Percentiles rank a stretch among this genome's conserved stretches.
phyloP scores from a whole-genome alignment of 2,888 invertebrate species.

The Mythimna loreyi region DNA sequence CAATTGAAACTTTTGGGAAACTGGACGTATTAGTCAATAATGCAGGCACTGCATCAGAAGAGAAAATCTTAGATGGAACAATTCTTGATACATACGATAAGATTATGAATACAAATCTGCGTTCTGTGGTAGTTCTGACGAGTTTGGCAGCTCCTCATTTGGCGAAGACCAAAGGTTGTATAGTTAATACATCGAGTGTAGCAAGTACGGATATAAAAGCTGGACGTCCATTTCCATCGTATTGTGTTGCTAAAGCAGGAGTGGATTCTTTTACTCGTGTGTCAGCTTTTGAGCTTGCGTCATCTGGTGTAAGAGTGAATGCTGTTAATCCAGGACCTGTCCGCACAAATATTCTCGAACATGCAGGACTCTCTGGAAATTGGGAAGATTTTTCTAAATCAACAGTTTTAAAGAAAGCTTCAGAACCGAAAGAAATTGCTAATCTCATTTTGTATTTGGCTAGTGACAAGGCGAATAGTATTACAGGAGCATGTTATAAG shows the following conservation, averaged over 20 bases:
- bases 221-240: background rate
- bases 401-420: slow-evolving; percentile 27
- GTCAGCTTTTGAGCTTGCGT: slow-evolving; percentile 36
- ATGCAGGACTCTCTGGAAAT: slow-evolving; percentile 2
- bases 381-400: slow-evolving; percentile 16
- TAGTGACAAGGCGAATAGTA: slow-evolving; percentile 66
- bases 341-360: slow-evolving; percentile 20
- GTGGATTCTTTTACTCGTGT: slow-evolving; percentile 43
- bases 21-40: slow-evolving; percentile 74
- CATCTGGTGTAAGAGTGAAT: slow-evolving; percentile 51
- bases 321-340: slow-evolving; percentile 48
- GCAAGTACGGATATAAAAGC: slow-evolving; percentile 13
- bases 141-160: slow-evolving; percentile 68
- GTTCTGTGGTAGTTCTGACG: slow-evolving; percentile 68
- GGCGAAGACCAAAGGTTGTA: slow-evolving; percentile 70
- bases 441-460: slow-evolving; percentile 68
- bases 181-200: slow-evolving; percentile 74
- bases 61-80: slow-evolving; percentile 47
- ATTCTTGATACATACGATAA: slow-evolving; percentile 66
- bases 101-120: slow-evolving; percentile 70
- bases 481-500: slow-evolving; percentile 62
- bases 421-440: slow-evolving; percentile 71
- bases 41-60: slow-evolving; percentile 63
- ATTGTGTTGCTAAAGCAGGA: slow-evolving; percentile 51
- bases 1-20: slow-evolving; percentile 67